phyloP scores from a whole-genome alignment of 2,888 invertebrate genomes.

The Stratiomys singularior region DNA sequence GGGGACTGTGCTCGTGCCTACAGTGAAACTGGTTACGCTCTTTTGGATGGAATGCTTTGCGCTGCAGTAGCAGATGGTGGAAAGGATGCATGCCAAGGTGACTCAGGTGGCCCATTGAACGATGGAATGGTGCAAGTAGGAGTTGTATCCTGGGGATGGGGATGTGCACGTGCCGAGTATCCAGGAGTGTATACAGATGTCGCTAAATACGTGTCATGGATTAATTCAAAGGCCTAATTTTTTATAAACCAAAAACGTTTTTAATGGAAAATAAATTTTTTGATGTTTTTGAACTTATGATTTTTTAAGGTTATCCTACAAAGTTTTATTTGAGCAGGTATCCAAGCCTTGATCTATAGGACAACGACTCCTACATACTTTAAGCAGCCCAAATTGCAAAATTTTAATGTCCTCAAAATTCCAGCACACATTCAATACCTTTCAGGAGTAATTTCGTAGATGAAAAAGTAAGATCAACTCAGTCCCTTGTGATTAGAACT shows the following conservation, averaged over 20 bases:
- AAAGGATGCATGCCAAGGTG: conserved; percentile 60
- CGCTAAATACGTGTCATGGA: conserved; percentile 52
- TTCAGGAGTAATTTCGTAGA: no score
- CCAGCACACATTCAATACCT: no score
- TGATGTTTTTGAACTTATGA: no score
- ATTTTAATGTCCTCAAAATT: no score
- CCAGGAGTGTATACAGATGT: conserved; percentile 58
- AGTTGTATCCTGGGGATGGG: conserved; percentile 61
- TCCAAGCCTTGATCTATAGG: no score
- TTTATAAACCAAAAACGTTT: no score
- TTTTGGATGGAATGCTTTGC: conserved; percentile 59
- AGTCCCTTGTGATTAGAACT: no score
- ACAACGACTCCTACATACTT: no score
- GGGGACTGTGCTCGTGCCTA: conserved; percentile 53
- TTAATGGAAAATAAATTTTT: no score
- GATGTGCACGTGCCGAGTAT: conserved; percentile 58
- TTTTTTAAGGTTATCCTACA: no score
- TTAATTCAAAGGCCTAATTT: conserved; percentile 10
- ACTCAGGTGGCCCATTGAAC: conserved; percentile 61
- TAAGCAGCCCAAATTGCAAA: no score
- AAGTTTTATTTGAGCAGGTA: background rate
- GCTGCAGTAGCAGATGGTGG: conserved; percentile 57
- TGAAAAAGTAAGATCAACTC: no score
- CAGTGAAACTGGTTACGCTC: conserved; percentile 54
- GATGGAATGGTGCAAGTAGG: conserved; percentile 57